Base-by-base conservation (phyloP, 2,113 vertebrate genomes). In the Amphiprion percula region DNA sequence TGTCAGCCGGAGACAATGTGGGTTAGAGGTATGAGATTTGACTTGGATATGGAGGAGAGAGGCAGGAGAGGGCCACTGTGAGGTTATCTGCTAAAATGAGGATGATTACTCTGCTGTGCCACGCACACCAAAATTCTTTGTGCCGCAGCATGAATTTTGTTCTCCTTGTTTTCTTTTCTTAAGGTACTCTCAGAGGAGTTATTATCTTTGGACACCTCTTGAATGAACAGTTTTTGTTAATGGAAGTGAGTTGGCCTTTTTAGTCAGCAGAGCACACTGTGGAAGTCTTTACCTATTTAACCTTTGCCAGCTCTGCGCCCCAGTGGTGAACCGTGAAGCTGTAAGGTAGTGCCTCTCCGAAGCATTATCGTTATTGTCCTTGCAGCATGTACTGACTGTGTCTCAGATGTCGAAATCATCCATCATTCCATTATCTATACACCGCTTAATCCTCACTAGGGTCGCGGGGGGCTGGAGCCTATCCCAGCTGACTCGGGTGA, bases 1-100 rank as follows among this genome's bases (percentile, higher is more conserved):
- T 91, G 83, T 91, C 90, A 91, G 77, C 50, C 17, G 6, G 28
- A 72, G 73, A 77, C 21, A 17, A 53, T 46, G 66, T 47, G 30
- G 80, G 85, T 81, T 79, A 63, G 68, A 68, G 74, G 87, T 85
- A 81, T 86, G 82, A 70, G 70, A 87, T 88, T 74, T 85, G 80
- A 76, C 76, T 80, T 68, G 83, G 85, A 79, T 80, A 56, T 68
- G 47, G 64, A 78, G 55, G 50, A 79, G 52, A 77, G 69, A 73
- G 54, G n/a, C 21, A 63, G 65, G 46, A 79, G 11, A 39, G 28
- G 52, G 69, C 49, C 24, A 49, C 8, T 28, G 54, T 33, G 39
- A 74, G 71, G 74, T 80, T 82, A 61, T 64, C 28, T 5, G 59
- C 60, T 67, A 59, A 78, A 81, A 81, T 77, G 55, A 85, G 26